Conservation (phyloP, 2,113 vertebrate species). For the Dicentrarchus labrax region DNA sequence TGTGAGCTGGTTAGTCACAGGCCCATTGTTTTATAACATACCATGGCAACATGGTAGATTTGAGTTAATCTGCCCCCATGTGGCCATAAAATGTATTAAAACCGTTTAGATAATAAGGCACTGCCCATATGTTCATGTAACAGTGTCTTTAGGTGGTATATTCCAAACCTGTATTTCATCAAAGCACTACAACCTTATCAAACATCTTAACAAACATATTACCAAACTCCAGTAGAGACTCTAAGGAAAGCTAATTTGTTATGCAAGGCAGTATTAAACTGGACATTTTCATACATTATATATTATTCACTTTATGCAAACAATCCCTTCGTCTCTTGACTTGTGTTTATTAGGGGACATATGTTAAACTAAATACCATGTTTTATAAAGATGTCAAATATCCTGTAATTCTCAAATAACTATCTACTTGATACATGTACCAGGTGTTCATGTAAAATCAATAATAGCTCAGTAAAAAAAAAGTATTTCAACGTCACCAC, state of each 20-base stretch:
- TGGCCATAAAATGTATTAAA: background rate
- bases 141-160: background rate
- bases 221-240: background rate
- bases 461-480: background rate
- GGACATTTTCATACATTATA: too few relatives aligned
- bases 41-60: background rate
- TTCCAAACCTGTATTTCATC: background rate
- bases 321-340: too few relatives aligned
- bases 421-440: background rate
- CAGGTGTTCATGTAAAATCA: background rate
- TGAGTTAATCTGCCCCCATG: background rate
- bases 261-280: too few relatives aligned
- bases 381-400: background rate
- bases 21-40: background rate
- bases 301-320: too few relatives aligned
- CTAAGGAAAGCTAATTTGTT: background rate
- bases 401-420: background rate
- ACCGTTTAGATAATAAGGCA: background rate
- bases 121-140: background rate
- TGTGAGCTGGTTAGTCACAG: background rate
- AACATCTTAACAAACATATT: background rate
- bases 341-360: background rate
- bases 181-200: background rate
- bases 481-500: background rate
- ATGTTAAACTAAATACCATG: background rate